Base-by-base conservation (phyloP, 2,888 invertebrate genomes). In the Leucoma salicis region DNA sequence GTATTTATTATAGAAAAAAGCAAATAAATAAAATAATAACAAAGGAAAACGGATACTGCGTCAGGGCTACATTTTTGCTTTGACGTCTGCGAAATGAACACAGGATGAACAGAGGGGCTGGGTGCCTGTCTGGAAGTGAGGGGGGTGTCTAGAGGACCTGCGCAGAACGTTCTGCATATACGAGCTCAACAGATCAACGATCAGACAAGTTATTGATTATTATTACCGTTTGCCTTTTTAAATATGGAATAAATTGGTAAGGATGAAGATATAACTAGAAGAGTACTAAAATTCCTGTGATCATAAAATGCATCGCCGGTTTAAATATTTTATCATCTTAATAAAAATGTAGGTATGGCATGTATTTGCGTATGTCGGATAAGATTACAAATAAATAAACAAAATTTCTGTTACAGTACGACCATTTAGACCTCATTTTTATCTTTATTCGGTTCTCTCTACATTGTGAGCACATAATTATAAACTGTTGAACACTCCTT, bases 181-280 rank as follows among this genome's bases (percentile, higher is more conserved):
- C 21, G 8, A 21, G 8, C 1, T 21, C n/a, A 21, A 5, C 43
- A 39, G 39, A 38, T 43, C 15, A 12, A 11, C 24, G 36, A 27
- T 28, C 25, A 34, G 21, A 33, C 28, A 21, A 5, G 8, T 15
- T 33, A 36, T 32, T 18, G 38, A 43, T 39, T 39, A 39, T 43
- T 43, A 35, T 39, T 43, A 43, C 34, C n/a, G n/a, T n/a, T n/a
- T n/a, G n/a, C n/a, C 31, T 18, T 35, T 34, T 29, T 11, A 41
- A 14, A 4, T 40, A 24, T 25, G 24, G 24, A 29, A n/a, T n/a
- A 14, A 28, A n/a, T 12, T 27, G 2, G 3, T n/a, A 12, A 11
- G 12, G n/a, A 4, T 34, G 25, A n/a, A 24, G 29, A 28, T 11
- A 11, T n/a, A n/a, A n/a, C n/a, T n/a, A n/a, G n/a, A n/a, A n/a